A percentile compares a stretch with the other conserved stretches of the same genome.
Conservation (phyloP, 2,888 invertebrate species). For the Sminthurinus aureus region DNA sequence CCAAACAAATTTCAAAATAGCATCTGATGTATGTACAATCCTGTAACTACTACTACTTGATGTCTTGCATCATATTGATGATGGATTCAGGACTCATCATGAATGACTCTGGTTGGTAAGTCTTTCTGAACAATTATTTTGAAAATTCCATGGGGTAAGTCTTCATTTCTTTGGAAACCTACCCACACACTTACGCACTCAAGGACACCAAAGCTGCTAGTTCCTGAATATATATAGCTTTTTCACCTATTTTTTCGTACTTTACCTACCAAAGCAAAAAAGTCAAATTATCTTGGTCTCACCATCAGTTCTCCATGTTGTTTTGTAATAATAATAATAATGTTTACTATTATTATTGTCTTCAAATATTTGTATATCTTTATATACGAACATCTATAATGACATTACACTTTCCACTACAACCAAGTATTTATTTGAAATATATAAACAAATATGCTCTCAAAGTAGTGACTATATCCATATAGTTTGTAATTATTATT, state of each 20-base stretch:
- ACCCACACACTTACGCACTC: neutral
- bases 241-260: neutral
- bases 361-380: neutral
- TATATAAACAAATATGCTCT: no score
- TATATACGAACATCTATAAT: no score
- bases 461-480: no score
- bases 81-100: neutral
- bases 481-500: no score
- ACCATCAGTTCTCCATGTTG: neutral
- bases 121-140: neutral
- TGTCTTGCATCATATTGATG: no score
- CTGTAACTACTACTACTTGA: no score
- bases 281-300: neutral
- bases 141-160: neutral
- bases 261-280: neutral
- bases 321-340: neutral
- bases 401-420: no score
- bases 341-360: neutral
- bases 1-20: neutral
- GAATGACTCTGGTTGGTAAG: neutral
- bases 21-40: neutral
- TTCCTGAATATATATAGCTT: neutral
- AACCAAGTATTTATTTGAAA: no score
- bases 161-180: neutral
- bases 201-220: neutral